These are phyloP conservation scores for Cotesia typhae DNA, from an alignment of 1,140 invertebrate genomes.

Conservation along the genomic window DNA sequence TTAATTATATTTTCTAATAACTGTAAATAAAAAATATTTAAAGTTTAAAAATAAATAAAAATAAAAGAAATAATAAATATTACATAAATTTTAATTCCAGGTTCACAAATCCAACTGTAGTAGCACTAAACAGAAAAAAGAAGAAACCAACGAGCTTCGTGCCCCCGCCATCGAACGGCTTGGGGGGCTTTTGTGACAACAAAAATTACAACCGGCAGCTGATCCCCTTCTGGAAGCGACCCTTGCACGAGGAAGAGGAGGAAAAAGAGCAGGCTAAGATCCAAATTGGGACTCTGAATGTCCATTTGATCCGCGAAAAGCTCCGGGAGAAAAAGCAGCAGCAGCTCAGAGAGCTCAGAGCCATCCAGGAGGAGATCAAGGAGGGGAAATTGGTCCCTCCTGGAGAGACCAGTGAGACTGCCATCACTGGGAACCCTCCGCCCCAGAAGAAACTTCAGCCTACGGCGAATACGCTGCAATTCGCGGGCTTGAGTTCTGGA, in stretches of 20 bases:
- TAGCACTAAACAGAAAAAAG: constrained; percentile 79
- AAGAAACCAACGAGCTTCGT: constrained; percentile 90
- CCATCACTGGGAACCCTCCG: constrained; percentile 47
- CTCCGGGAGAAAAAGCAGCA: constrained; percentile 89
- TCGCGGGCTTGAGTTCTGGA: constrained; percentile 28
- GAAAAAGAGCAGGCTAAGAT: constrained; percentile 72
- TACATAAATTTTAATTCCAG: constrained; percentile 78
- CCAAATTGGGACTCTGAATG: constrained; percentile 74
- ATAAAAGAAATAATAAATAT: no score
- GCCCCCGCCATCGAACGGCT: constrained; percentile 73
- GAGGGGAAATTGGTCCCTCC: constrained; percentile 78
- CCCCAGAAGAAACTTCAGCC: constrained; percentile 62
- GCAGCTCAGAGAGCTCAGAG: constrained; percentile 81
- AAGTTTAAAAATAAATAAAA: no score
- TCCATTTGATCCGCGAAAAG: constrained; percentile 85
- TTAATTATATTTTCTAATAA: no score
- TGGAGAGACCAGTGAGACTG: constrained; percentile 57
- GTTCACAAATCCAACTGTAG: constrained; percentile 76
- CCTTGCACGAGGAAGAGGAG: constrained; percentile 67
- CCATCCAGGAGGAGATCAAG: constrained; percentile 88
- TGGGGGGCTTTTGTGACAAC: constrained; percentile 35
- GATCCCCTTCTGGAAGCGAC: constrained; percentile 83
- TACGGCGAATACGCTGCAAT: constrained; percentile 64
- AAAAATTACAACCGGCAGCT: constrained; percentile 52
- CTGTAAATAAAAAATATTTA: no score